A percentile compares a stretch with the other conserved stretches of the same genome.
These are phyloP conservation scores for Rhagonycha fulva DNA, from an alignment of 2,888 invertebrate species.

Conservation along the genomic window DNA sequence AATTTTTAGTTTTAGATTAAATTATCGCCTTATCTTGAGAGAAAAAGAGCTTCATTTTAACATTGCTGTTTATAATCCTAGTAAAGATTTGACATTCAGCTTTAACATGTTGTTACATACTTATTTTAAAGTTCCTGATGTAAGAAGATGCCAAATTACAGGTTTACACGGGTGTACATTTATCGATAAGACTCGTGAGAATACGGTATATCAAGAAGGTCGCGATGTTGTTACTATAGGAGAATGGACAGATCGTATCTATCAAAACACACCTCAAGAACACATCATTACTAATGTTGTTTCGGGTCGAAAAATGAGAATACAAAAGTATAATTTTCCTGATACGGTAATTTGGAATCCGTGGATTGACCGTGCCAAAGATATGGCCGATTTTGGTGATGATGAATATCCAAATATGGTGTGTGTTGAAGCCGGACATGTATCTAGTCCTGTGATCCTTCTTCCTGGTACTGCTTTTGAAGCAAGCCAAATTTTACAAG, in stretches of 20 bases:
- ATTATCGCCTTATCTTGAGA: conserved; percentile 88
- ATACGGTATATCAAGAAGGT: conserved; percentile 85
- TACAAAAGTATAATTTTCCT: conserved; percentile 93
- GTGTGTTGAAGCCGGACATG: conserved; percentile 93
- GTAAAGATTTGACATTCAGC: conserved; percentile 86
- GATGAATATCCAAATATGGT: conserved; percentile 96
- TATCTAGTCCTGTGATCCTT: conserved; percentile 84
- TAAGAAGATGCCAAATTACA: conserved; percentile 87
- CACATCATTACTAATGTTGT: conserved; percentile 93
- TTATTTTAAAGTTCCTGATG: conserved; percentile 95
- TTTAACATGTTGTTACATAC: conserved; percentile 94
- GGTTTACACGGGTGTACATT: conserved; percentile 84
- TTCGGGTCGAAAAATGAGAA: conserved; percentile 87
- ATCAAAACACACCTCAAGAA: conserved; percentile 90
- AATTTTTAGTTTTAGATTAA: conserved; percentile 78
- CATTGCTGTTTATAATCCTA: conserved; percentile 92
- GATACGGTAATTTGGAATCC: conserved; percentile 98
- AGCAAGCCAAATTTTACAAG: conserved; percentile 88
- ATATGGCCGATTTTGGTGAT: conserved; percentile 94
- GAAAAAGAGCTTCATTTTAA: conserved; percentile 92
- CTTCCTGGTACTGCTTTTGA: conserved; percentile 91
- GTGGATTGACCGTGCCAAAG: conserved; percentile 91
- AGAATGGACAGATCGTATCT: conserved; percentile 93
- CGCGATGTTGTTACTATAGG: conserved; percentile 87
- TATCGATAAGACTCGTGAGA: conserved; percentile 80